Conservation (phyloP, 2,113 vertebrate genomes). For the Podiceps cristatus region DNA sequence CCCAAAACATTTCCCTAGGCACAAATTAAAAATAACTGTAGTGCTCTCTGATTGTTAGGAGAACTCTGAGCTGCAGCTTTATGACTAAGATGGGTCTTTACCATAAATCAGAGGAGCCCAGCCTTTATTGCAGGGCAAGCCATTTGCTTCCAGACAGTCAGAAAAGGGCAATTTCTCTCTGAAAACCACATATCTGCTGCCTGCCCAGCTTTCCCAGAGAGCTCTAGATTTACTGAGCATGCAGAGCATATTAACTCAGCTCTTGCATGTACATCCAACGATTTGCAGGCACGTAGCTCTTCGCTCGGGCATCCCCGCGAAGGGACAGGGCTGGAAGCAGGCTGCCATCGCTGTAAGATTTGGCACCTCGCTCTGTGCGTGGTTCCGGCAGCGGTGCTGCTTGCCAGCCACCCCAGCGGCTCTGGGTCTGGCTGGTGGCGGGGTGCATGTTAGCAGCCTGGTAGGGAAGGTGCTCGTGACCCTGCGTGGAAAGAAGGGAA, state of each 20-base stretch:
- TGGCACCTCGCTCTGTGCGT: rapidly evolving
- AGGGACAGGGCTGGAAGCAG: not conserved
- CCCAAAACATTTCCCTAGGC: not conserved
- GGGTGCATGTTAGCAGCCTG: not conserved
- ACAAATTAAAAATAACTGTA: constrained; percentile 9
- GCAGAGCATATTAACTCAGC: not conserved
- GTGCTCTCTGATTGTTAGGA: not conserved
- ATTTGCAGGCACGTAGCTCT: not conserved
- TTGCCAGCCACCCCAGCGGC: not conserved
- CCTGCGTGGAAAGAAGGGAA: not conserved
- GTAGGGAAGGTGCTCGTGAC: not conserved
- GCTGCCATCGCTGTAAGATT: rapidly evolving
- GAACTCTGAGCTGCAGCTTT: not conserved
- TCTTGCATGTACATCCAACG: not conserved
- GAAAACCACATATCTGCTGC: not conserved
- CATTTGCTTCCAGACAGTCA: not conserved
- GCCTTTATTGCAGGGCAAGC: not conserved
- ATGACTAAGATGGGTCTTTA: not conserved
- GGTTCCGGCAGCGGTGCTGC: not conserved
- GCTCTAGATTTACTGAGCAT: not conserved
- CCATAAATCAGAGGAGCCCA: not conserved
- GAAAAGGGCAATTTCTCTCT: not conserved
- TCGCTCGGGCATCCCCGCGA: rapidly evolving
- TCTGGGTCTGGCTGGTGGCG: too few species aligned
- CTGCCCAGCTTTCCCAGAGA: not conserved